Base-by-base conservation (phyloP, 2,113 vertebrate genomes). In the Mesocricetus auratus region DNA sequence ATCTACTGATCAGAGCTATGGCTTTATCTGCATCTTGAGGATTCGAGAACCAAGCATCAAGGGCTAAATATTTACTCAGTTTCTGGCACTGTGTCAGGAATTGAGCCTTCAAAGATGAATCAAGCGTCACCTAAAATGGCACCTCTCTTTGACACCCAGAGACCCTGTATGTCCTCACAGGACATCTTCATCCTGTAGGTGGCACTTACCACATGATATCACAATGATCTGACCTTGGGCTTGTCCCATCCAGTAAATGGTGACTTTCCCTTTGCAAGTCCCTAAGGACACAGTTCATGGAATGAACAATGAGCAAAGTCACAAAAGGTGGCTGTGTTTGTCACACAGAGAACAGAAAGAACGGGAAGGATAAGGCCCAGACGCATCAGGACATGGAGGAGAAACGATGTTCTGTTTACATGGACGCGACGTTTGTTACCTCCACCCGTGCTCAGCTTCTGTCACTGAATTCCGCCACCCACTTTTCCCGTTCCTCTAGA, bases 1-100 rank as follows among this genome's bases (percentile, higher is more conserved):
- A 39, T 79, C 69, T 81, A 39, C 36, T 21, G 68, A 88, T 16
- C 69, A 60, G 56, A 21, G 26, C 56, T 50, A 71, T 7, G 87
- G 62, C 71, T 79, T 89, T 3, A 9, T 73, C 88, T 64, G 73
- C 1, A 13, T 82, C 53, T 11, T n/a, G 39, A 93, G 7, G 85
- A 91, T 69, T 13, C 73, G 24, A 60, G 60, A 89, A 71, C 73
- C 74, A 86, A 83, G 29, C 36, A 33, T 69, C 45, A 69, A 94
- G 74, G 45, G 21, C 77, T 64, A 93, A 95, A 69, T 85, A 86
- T 75, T 62, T 86, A 31, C 10, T 33, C 42, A 93, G 24, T 88
- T 90, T 93, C 74, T 82, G 90, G 66, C 53, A 91, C 36, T n/a
- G 66, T 86, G 71, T 2, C n/a, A 42, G 39, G 69, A 78, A 88